Base-by-base conservation (phyloP, 2,113 vertebrate genomes). In the Abramis brama region DNA sequence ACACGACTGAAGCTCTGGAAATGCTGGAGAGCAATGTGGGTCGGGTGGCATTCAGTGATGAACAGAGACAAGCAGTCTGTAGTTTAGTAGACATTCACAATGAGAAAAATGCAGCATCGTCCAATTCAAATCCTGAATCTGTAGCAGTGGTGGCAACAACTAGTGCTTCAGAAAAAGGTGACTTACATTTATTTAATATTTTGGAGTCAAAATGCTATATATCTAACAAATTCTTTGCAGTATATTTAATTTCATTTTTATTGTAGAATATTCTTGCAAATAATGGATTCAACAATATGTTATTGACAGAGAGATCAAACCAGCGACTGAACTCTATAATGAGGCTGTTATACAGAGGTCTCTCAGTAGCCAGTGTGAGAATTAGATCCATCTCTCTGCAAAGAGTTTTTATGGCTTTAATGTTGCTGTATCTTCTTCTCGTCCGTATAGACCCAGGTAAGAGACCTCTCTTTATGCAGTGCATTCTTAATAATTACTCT, bases 361-460 rank as follows among this genome's bases (percentile, higher is more conserved):
- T 97, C 83, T 89, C 91, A 60, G 83, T 90, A 70, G 85, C 86
- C 13, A 79, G 92, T 21, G 93, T 92, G 79, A 91, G 92, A 39
- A 83, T 95, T 39, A 89, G 84, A 84, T 94, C 92, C 0, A 90
- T 95, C 62, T 92, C 94, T 88, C 91, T 97, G 64, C 96, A 91
- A 71, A 97, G 89, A 91, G 86, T 94, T 68, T 90, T 97, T 9
- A 87, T 99, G 83, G 93, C 94, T 1, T 92, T 94, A 21, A 85
- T 97, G 59, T 86, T 99, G 77, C 86, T 98, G 19, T 97, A 95
- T 76, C 89, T 99, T 87, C 91, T 99, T 85, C 91, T 97, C 50
- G 70, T 97, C 52, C 95, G 93, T 62, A 87, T 98, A 91, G 98
- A 99, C 88, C 96, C 97, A 93, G 98, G 97, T 99, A 86, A 83